These are phyloP conservation scores for Nipponacmea schrenckii DNA, from an alignment of 2,888 invertebrate genomes.

Conservation along the genomic window DNA sequence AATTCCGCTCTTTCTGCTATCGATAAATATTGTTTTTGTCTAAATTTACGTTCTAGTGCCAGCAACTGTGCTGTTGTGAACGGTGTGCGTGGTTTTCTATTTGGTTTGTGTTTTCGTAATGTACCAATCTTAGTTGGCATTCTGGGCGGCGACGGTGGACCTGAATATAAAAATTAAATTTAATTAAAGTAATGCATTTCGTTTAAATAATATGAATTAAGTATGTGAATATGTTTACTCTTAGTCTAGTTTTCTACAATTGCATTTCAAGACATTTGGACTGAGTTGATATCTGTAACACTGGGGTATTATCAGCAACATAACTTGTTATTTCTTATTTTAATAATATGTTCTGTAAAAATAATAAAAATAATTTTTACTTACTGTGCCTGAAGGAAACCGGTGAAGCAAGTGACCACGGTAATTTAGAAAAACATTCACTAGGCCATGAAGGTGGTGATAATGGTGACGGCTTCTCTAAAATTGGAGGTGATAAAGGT, in stretches of 20 bases:
- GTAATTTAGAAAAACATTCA: constrained; percentile 17
- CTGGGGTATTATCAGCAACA: too few relatives aligned
- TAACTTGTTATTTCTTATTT: too few relatives aligned
- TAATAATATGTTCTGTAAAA: too few relatives aligned
- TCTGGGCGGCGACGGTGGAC: constrained; percentile 27
- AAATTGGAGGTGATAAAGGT: constrained; percentile 11
- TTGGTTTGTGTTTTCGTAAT: constrained; percentile 90
- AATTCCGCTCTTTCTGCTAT: constrained; percentile 94
- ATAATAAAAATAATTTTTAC: neutral
- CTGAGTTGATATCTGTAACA: too few relatives aligned
- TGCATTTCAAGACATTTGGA: too few relatives aligned
- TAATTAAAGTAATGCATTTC: too few relatives aligned
- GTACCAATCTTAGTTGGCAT: constrained; percentile 63
- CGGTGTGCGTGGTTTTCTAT: constrained; percentile 91
- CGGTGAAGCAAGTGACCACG: constrained; percentile 15
- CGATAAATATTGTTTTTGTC: constrained; percentile 90
- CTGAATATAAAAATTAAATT: constrained; percentile 13
- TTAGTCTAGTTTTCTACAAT: too few relatives aligned
- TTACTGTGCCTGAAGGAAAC: constrained; percentile 9
- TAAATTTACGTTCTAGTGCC: constrained; percentile 90
- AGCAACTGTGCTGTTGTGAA: constrained; percentile 92
- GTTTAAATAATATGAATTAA: too few relatives aligned
- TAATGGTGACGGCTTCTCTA: neutral
- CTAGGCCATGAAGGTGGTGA: constrained; percentile 10
- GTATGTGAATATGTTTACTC: too few relatives aligned